Evolutionary conservation across 2,113 vertebrate species (phyloP).

Genomic region (Saccopteryx bilineata): DNA sequence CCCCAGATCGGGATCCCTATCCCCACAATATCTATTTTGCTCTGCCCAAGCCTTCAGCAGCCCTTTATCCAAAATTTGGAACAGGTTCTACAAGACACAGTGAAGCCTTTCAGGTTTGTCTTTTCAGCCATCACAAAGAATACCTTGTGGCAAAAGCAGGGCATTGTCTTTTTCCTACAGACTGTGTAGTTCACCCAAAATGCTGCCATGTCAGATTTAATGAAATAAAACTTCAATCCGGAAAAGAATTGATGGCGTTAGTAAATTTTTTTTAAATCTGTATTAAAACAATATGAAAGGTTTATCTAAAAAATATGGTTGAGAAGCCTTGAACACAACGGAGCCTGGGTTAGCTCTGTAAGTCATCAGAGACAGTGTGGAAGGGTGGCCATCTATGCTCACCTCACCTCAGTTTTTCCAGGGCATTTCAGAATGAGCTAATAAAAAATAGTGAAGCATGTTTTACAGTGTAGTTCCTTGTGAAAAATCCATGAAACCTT

Average conservation of each 20-base stretch:
- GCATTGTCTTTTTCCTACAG: neutral
- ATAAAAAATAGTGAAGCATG: neutral
- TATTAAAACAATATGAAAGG: constrained; percentile 41
- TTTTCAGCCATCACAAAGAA: neutral
- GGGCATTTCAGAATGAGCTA: neutral
- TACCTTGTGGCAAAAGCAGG: neutral
- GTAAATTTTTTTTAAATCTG: neutral
- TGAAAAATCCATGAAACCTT: neutral
- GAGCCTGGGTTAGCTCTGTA: neutral
- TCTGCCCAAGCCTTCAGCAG: neutral
- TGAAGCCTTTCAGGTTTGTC: neutral
- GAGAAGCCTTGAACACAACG: neutral
- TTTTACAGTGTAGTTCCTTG: neutral
- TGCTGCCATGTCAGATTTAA: neutral
- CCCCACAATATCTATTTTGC: neutral
- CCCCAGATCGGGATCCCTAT: neutral
- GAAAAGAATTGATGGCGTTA: constrained; percentile 35
- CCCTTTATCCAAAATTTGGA: neutral
- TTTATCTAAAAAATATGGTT: neutral
- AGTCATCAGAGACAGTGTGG: constrained; percentile 15
- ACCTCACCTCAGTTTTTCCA: neutral
- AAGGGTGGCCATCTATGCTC: neutral
- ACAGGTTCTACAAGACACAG: neutral
- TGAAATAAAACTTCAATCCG: neutral
- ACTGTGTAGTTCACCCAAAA: neutral